Evolutionary conservation across 1,140 invertebrate genomes (phyloP), one percentile per base, ranked within the genome.

Genomic region (Bradynema listronoti): DNA sequence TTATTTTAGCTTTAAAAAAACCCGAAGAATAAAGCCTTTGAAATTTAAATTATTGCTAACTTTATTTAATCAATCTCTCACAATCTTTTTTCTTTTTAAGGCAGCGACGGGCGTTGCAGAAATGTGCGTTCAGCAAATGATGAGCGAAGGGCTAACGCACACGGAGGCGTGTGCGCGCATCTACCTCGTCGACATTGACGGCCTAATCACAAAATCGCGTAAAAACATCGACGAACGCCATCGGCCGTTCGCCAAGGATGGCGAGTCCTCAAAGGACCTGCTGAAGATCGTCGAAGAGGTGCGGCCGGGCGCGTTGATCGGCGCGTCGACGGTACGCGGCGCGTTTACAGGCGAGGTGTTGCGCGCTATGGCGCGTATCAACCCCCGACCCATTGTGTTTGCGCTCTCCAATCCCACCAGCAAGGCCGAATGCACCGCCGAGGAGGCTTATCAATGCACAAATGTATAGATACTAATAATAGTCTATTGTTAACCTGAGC

Each of bases 361-460:
- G 39, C 81, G 85, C 75, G 84, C 86, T 63, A 93, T 96, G 90
- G 87, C 85, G 0, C 81, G 84, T 55, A 87, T 87, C 77, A 91
- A 89, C 66, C 84, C 90, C 30, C 83, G 86, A 49, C 92, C 92
- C 0, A 85, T 96, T 56, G 87, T 96, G 52, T 96, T 96, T 79
- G 91, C 92, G 16, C 81, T 96, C 4, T 94, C 90, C 66, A 96
- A 96, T 83, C 92, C 92, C 16, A 96, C 92, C 0, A 87, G 84
- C 73, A 91, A 91, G 82, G 91, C 92, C 7, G 92, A 96, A 81
- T 96, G 92, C 78, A 96, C 91, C 3, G 91, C 92, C 19, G 87
- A 92, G 73, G 85, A 87, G 63, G 91, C 91, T 2, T 94, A 91
- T 71, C 84, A 84, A 32, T 69, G 88, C 71, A 92, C 91, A 1